Base-by-base conservation (phyloP, 2,113 vertebrate species). In the Sturnira hondurensis region DNA sequence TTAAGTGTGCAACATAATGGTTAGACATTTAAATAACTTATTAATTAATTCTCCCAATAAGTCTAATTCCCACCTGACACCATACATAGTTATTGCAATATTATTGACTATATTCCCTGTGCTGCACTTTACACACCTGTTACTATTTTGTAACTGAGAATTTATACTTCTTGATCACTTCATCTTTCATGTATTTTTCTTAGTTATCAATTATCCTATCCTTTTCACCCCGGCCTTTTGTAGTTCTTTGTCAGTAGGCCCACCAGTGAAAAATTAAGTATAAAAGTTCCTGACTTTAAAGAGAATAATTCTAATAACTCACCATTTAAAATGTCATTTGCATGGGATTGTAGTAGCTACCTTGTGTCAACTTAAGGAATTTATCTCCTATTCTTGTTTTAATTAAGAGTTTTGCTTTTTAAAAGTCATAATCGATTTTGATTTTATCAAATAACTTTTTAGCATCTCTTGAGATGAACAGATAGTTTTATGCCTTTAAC, bases 371-470 rank as follows among this genome's bases (percentile, higher is more conserved):
- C 1, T n/a, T 96, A 87, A 87, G 82, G 13, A 85, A 63, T 70
- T 96, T 86, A 43, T 86, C 26, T 85, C 19, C 17, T 77, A 24
- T 15, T 68, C 19, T 19, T 90, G 9, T 86, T 61, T 94, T 84
- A 4, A 61, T 87, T 84, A 65, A 67, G 22, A 71, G n/a, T 91
- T 86, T n/a, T 78, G 4, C 10, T 61, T 61, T 36, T 24, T 1
- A 38, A 52, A 96, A 68, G 22, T 58, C 26, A 7, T 71, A 33
- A 33, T 92, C 28, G n/a, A 73, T 96, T 95, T 97, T 93, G 1
- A 78, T 80, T 88, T 96, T 77, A 85, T 91, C 84, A 71, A 38
- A 77, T 38, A 87, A 52, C 1, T 88, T 94, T 88, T 88, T 31
- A 77, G 4, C 2, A 56, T 76, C 58, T 80, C 45, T 70, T 80